Evolutionary conservation across 64 coral and sea anemone genomes (phyloP).

Genomic region (Stichodactyla mertensii): DNA sequence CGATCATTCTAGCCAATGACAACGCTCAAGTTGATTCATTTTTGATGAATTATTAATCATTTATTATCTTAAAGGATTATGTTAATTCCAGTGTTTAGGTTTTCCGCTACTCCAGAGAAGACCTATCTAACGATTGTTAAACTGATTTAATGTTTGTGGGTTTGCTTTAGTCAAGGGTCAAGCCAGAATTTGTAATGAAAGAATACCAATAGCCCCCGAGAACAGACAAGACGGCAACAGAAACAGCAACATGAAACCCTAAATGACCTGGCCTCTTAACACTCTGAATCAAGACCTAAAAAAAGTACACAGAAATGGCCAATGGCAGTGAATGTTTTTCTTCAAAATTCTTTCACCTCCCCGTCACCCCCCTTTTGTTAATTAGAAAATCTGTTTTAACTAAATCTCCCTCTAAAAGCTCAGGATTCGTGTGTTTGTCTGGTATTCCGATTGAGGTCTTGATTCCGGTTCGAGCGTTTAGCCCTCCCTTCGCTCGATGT

Average conservation of each 20-base stretch:
- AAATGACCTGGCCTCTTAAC: not conserved
- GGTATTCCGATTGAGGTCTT: not conserved
- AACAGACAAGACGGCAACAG: not conserved
- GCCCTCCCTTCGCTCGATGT: not conserved
- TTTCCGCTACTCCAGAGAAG: not conserved
- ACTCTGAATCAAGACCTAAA: not conserved
- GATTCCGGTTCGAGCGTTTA: not conserved
- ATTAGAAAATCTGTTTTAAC: no score
- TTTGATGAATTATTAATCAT: slow-evolving; percentile 7
- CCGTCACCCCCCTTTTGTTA: not conserved
- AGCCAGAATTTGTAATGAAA: slow-evolving; percentile 1
- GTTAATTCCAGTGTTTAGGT: not conserved
- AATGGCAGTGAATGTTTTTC: not conserved
- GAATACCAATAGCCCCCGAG: not conserved
- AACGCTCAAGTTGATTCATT: not conserved
- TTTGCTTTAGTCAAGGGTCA: not conserved
- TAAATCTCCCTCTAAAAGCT: not conserved
- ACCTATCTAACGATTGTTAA: slow-evolving; percentile 1
- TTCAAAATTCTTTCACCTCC: not conserved
- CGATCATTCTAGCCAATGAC: not conserved
- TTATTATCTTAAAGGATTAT: slow-evolving; percentile 1
- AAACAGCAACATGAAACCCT: not conserved
- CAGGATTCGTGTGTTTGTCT: not conserved
- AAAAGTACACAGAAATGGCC: no score
- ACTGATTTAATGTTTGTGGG: not conserved